Evolutionary conservation across 2,888 invertebrate genomes (phyloP).

Genomic region (Apamea crenata): DNA sequence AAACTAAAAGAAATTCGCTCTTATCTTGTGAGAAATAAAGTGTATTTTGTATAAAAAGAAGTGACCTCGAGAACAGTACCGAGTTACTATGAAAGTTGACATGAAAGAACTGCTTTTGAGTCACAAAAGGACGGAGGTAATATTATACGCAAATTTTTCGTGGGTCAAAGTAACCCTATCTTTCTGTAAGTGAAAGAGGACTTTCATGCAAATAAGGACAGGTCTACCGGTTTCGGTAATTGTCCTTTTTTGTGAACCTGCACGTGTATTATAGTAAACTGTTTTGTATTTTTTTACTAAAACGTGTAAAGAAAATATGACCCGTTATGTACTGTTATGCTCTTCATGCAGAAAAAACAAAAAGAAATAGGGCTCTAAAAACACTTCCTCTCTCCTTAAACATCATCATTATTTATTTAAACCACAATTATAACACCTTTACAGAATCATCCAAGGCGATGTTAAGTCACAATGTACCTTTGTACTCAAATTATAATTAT

Average conservation of each 20-base stretch:
- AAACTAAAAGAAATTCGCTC: conserved; percentile 27
- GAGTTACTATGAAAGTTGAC: conserved; percentile 73
- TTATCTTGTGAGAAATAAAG: conserved; percentile 37
- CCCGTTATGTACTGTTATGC: neutral
- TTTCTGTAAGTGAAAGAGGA: conserved; percentile 25
- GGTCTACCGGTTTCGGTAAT: conserved; percentile 14
- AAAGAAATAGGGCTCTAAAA: neutral
- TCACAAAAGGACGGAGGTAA: conserved; percentile 69
- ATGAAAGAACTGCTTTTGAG: conserved; percentile 66
- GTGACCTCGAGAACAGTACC: conserved; percentile 64
- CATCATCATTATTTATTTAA: too few species aligned
- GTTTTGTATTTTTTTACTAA: neutral
- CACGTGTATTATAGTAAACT: neutral
- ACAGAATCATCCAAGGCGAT: too few species aligned
- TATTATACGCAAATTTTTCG: conserved; percentile 55
- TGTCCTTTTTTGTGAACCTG: conserved; percentile 21
- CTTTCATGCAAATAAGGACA: conserved; percentile 26
- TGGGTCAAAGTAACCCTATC: conserved; percentile 56
- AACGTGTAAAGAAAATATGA: neutral
- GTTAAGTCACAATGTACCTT: too few species aligned
- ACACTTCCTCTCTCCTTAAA: neutral
- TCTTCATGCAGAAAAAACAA: neutral
- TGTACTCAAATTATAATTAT: too few species aligned
- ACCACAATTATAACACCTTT: too few species aligned
- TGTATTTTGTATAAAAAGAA: conserved; percentile 28